phyloP scores from a whole-genome alignment of 2,888 invertebrate genomes.

The Aproaerema taeniolella region DNA sequence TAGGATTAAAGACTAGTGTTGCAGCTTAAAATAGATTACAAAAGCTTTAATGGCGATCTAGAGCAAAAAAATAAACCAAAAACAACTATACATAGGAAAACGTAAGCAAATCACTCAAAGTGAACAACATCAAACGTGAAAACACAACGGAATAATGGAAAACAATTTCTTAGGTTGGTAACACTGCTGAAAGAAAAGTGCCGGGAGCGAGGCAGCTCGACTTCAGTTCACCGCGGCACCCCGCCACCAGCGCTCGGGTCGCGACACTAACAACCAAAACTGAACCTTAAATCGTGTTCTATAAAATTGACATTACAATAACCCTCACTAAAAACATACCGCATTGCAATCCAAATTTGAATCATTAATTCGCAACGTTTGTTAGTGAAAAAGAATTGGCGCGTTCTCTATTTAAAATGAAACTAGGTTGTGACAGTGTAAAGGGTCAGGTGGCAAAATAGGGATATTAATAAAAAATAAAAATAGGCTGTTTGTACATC shows the following conservation, averaged over 20 bases:
- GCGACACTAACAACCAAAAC: conserved; percentile 1
- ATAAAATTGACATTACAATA: conserved; percentile 27
- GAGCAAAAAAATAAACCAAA: too few species aligned
- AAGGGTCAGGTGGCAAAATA: conserved; percentile 31
- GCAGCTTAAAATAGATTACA: too few species aligned
- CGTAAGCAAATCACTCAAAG: not conserved
- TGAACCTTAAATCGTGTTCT: not conserved
- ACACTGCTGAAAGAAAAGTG: conserved; percentile 43
- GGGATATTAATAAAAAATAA: conserved; percentile 36
- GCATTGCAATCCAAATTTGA: conserved; percentile 5
- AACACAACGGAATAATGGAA: conserved; percentile 20
- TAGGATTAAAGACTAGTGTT: too few species aligned
- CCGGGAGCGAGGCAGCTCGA: conserved; percentile 43
- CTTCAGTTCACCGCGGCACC: conserved; percentile 59
- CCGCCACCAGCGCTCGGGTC: conserved; percentile 26
- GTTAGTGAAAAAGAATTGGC: too few species aligned
- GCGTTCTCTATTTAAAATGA: conserved; percentile 29
- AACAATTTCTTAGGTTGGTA: conserved; percentile 35
- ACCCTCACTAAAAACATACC: conserved; percentile 28
- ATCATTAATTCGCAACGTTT: not conserved
- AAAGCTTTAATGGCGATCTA: too few species aligned
- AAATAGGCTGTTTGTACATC: conserved; percentile 32
- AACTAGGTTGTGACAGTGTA: conserved; percentile 39
- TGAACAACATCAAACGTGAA: not conserved
- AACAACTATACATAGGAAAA: not conserved